Evolutionary conservation across 2,797 vertebrate genomes (phyloP).

Genomic region (Manis pentadactyla): DNA sequence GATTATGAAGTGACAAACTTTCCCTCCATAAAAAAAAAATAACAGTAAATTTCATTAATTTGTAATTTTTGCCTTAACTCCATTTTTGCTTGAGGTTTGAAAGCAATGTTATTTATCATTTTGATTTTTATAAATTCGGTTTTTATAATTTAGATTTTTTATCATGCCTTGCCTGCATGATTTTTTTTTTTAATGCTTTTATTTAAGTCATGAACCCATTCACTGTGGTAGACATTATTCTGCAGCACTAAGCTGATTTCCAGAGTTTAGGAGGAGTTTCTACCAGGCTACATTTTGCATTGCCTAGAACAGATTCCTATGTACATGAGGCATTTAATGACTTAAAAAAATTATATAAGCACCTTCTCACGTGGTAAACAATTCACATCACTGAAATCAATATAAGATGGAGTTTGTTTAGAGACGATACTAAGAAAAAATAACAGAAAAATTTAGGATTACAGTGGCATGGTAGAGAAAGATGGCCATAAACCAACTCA

Average conservation of each 20-base stretch:
- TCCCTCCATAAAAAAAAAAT: neutral
- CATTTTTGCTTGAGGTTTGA: neutral
- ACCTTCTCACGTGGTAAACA: neutral
- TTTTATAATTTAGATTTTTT: neutral
- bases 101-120: neutral
- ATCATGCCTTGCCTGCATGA: neutral
- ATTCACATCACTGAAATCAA: neutral
- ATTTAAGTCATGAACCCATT: neutral
- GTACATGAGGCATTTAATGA: neutral
- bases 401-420: neutral
- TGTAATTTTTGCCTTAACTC: slow-evolving; percentile 9
- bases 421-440: neutral
- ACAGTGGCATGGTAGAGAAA: neutral
- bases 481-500: fast-evolving
- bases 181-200: neutral
- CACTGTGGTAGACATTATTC: neutral
- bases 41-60: neutral
- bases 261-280: neutral
- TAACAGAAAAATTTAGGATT: neutral
- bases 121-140: neutral
- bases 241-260: neutral
- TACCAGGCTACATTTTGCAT: neutral
- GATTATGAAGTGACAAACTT: slow-evolving; percentile 14
- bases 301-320: neutral
- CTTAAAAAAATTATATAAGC: neutral